phyloP scores from a whole-genome alignment of 2,888 invertebrate genomes.

The Chloromyia formosa region DNA sequence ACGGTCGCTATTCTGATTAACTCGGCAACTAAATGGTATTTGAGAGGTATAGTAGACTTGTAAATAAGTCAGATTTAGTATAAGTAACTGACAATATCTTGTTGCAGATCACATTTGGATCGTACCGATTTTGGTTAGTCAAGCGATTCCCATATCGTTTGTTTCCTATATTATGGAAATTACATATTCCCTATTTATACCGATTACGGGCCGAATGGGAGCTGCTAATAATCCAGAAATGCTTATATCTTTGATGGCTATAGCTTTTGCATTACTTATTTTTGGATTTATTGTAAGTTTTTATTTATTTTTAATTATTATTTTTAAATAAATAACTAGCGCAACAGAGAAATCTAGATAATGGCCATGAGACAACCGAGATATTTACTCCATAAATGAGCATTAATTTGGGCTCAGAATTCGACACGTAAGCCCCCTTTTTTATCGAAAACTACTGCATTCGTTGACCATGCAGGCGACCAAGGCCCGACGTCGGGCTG shows the following conservation, averaged over 20 bases:
- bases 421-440: too few species aligned
- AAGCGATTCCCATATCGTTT: slow-evolving; percentile 64
- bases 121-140: slow-evolving; percentile 61
- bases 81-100: not conserved
- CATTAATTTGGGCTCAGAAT: too few species aligned
- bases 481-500: too few species aligned
- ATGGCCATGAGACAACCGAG: too few species aligned
- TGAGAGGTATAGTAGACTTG: slow-evolving; percentile 21
- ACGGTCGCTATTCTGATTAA: slow-evolving; percentile 58
- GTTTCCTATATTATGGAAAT: slow-evolving; percentile 66
- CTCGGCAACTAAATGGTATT: not conserved
- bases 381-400: too few species aligned
- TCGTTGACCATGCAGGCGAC: too few species aligned
- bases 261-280: slow-evolving; percentile 58
- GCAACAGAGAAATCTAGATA: too few species aligned
- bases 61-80: not conserved
- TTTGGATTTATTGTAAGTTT: slow-evolving; percentile 59
- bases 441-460: too few species aligned
- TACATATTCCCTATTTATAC: slow-evolving; percentile 68
- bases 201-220: slow-evolving; percentile 70
- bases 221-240: slow-evolving; percentile 67
- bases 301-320: not conserved
- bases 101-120: slow-evolving; percentile 59
- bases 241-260: slow-evolving; percentile 65
- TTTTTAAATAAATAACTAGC: not conserved